These are phyloP conservation scores for Lethenteron camtschaticum DNA, from an alignment of 2,113 vertebrate genomes.

Conservation along the genomic window DNA sequence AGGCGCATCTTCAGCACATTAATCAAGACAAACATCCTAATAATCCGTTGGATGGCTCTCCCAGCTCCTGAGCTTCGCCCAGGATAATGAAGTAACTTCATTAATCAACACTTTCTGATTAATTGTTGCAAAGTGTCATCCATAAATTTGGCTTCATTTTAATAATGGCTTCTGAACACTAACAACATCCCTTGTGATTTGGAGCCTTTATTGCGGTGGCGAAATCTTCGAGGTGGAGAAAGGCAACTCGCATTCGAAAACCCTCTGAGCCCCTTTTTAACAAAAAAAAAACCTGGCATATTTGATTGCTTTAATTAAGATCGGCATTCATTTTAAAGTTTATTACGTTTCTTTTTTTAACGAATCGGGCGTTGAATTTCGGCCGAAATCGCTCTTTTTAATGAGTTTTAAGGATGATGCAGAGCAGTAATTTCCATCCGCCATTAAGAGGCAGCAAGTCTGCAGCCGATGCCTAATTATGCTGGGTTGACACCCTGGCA, in stretches of 20 bases:
- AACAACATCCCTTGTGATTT: slow-evolving; percentile 48
- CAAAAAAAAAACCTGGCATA: slow-evolving; percentile 35
- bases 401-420: too few relatives aligned
- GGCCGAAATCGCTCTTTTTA: background rate
- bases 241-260: slow-evolving; percentile 47
- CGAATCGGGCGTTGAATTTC: slow-evolving; percentile 18
- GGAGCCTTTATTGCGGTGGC: slow-evolving; percentile 41
- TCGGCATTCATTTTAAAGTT: slow-evolving; percentile 86
- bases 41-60: slow-evolving; percentile 3
- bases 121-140: slow-evolving; percentile 69
- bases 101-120: slow-evolving; percentile 64
- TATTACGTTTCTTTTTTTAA: slow-evolving; percentile 50
- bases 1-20: background rate
- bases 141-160: slow-evolving; percentile 65
- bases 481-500: too few relatives aligned
- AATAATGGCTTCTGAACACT: slow-evolving; percentile 54
- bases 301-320: slow-evolving; percentile 88
- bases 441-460: too few relatives aligned
- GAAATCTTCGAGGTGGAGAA: slow-evolving; percentile 30
- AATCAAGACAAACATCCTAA: slow-evolving; percentile 5
- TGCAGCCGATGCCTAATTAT: too few relatives aligned
- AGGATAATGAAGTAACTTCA: slow-evolving; percentile 48
- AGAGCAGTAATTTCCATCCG: too few relatives aligned
- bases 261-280: slow-evolving; percentile 49
- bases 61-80: slow-evolving; percentile 2